Conservation (phyloP, 2,797 vertebrate genomes). For the Furcifer pardalis region DNA sequence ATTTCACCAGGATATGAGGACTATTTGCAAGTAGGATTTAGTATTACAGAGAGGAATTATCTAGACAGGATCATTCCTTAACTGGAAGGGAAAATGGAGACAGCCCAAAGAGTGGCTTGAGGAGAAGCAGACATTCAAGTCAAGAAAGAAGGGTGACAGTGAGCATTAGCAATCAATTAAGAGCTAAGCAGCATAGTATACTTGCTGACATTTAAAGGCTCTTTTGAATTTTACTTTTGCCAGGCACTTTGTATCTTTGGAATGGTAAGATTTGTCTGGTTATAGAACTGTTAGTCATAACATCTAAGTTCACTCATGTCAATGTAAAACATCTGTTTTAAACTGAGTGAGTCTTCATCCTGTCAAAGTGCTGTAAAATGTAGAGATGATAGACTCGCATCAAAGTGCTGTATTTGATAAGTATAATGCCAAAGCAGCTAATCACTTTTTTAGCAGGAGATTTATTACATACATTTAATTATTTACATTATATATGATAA, state of each 20-base stretch:
- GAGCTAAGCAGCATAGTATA: background rate
- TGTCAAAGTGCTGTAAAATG: conserved; percentile 66
- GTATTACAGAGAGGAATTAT: background rate
- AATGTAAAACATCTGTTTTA: conserved; percentile 72
- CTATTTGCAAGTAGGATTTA: background rate
- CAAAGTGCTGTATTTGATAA: conserved; percentile 58
- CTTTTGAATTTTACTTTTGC: conserved; percentile 52
- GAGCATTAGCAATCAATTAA: background rate
- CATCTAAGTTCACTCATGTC: conserved; percentile 69
- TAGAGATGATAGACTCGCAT: conserved; percentile 64
- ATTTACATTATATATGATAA: conserved; percentile 54
- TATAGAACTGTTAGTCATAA: conserved; percentile 76
- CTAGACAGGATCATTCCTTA: background rate
- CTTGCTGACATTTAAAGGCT: conserved; percentile 16
- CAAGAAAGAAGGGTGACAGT: background rate
- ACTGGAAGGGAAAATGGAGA: background rate
- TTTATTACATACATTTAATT: conserved; percentile 56
- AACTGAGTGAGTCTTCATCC: conserved; percentile 73
- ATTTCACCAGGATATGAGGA: background rate
- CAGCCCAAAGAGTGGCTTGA: background rate
- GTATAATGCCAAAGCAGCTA: conserved; percentile 59
- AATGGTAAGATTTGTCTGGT: conserved; percentile 72
- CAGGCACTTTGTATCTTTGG: conserved; percentile 43
- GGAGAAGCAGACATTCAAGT: background rate
- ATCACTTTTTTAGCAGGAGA: conserved; percentile 58